A percentile compares a stretch with the other conserved stretches of the same genome.
These are phyloP conservation scores for Heterohyrax brucei DNA, from an alignment of 2,797 vertebrate species.

Conservation along the genomic window DNA sequence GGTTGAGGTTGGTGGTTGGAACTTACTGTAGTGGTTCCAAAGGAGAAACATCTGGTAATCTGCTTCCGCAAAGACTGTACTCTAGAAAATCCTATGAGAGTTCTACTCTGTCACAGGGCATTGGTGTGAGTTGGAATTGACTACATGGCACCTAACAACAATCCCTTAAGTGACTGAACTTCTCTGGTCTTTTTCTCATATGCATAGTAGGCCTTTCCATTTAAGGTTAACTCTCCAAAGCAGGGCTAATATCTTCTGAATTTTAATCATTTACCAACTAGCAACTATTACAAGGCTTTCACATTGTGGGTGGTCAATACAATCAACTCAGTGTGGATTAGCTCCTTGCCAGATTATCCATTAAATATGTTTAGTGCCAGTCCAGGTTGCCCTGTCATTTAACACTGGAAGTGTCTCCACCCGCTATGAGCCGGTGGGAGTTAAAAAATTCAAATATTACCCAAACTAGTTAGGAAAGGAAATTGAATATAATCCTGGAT, in stretches of 20 bases:
- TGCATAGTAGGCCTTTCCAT: not conserved
- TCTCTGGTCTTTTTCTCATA: accelerated
- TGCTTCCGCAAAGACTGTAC: not conserved
- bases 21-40: not conserved
- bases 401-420: not conserved
- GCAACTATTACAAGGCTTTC: not conserved
- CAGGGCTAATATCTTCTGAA: conserved; percentile 44
- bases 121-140: too few species aligned
- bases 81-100: not conserved
- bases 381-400: not conserved
- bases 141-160: not conserved
- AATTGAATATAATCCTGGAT: not conserved
- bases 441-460: conserved; percentile 41
- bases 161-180: accelerated
- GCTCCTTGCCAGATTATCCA: not conserved
- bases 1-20: not conserved
- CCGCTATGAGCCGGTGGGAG: not conserved
- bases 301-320: not conserved
- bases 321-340: not conserved
- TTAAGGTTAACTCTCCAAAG: not conserved
- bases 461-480: not conserved
- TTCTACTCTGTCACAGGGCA: not conserved
- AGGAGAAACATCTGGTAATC: not conserved
- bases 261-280: conserved; percentile 26
- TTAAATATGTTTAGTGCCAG: not conserved